Conservation (phyloP, 2,888 invertebrate genomes). For the Drosophila koepferae region DNA sequence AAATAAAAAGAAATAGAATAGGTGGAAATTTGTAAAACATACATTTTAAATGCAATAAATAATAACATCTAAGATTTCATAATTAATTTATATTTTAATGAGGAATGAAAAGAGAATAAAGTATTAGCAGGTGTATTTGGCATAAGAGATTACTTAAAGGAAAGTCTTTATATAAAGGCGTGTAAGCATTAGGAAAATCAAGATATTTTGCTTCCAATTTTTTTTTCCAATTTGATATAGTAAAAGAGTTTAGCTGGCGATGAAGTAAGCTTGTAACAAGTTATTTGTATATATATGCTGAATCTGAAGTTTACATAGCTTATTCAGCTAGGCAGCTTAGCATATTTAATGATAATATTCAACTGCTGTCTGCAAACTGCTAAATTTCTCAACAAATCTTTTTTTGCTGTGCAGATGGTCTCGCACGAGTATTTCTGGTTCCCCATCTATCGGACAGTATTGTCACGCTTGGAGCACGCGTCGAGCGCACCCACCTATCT, state of each 20-base stretch:
- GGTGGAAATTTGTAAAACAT: too few species aligned
- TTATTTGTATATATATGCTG: not conserved
- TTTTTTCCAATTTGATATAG: not conserved
- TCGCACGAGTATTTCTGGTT: conserved; percentile 85
- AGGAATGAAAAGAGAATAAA: too few species aligned
- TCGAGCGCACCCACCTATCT: conserved; percentile 82
- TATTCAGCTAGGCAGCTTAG: not conserved
- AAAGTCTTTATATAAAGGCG: too few species aligned
- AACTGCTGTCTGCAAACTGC: not conserved
- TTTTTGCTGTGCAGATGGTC: conserved; percentile 77
- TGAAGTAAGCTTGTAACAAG: not conserved
- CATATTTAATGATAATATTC: not conserved
- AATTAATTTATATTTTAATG: too few species aligned
- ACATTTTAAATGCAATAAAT: too few species aligned
- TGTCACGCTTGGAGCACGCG: conserved; percentile 80
- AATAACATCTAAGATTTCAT: too few species aligned
- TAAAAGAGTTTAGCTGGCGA: not conserved
- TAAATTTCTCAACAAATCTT: conserved; percentile 1
- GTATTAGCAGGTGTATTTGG: too few species aligned
- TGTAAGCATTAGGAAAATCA: not conserved
- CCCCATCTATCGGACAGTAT: conserved; percentile 83
- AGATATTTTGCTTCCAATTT: not conserved
- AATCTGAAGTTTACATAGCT: not conserved
- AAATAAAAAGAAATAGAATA: too few species aligned
- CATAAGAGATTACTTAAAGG: too few species aligned